phyloP scores from a whole-genome alignment of 2,113 vertebrate species.

The Falcunculus frontatus region DNA sequence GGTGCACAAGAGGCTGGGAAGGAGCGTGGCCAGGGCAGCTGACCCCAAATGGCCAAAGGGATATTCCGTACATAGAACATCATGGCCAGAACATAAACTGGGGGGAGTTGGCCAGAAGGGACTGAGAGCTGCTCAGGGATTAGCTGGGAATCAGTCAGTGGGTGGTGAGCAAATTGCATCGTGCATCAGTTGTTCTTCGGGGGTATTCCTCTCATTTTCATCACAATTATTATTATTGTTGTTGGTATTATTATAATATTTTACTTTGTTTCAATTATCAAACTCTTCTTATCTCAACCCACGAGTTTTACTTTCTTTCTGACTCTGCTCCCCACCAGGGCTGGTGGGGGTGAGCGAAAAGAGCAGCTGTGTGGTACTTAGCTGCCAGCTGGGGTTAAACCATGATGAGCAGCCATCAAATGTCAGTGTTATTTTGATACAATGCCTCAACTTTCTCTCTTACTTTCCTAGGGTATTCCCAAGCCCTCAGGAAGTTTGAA shows the following conservation, averaged over 20 bases:
- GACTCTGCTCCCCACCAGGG: neutral
- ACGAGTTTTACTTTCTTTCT: neutral
- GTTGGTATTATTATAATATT: neutral
- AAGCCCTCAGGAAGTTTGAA: neutral
- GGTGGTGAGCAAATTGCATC: neutral
- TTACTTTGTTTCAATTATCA: neutral
- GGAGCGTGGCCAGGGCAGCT: neutral
- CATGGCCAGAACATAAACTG: neutral
- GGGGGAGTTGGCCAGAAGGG: neutral
- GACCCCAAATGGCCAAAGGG: neutral
- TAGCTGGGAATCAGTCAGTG: neutral
- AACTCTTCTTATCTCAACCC: neutral
- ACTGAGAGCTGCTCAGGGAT: neutral
- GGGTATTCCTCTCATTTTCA: neutral
- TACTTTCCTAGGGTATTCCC: neutral
- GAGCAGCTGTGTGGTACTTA: neutral
- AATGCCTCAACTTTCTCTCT: neutral
- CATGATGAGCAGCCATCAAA: neutral
- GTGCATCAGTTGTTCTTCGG: neutral
- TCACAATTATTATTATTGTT: neutral
- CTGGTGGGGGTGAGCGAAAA: accelerated
- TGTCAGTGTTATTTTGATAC: neutral
- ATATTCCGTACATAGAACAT: neutral
- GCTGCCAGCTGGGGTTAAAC: neutral
- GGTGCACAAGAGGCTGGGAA: neutral